phyloP scores from a whole-genome alignment of 1,140 invertebrate genomes.

The Eurosta solidaginis region DNA sequence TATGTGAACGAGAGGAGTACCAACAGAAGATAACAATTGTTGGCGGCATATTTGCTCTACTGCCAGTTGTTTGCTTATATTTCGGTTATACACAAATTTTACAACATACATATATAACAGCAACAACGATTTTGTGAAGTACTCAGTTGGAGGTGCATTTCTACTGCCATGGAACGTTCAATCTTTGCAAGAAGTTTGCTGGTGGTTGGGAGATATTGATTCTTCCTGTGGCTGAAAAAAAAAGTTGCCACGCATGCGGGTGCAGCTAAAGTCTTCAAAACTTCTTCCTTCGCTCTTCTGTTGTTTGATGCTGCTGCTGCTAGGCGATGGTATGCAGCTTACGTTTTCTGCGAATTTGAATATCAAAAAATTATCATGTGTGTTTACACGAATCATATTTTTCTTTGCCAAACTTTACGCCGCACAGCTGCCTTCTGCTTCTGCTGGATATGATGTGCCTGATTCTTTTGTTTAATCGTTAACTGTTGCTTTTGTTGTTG shows the following conservation, averaged over 20 bases:
- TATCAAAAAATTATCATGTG: constrained; percentile 28
- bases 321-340: neutral
- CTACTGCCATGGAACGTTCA: neutral
- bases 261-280: neutral
- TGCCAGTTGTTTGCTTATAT: neutral
- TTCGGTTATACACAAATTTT: neutral
- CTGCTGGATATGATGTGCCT: neutral
- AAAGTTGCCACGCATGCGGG: neutral
- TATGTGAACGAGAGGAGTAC: neutral
- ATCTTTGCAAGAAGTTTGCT: neutral
- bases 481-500: constrained; percentile 8
- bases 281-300: neutral
- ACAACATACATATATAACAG: neutral
- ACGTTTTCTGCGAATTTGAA: constrained; percentile 23
- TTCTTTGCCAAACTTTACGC: neutral
- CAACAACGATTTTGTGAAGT: neutral
- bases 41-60: neutral
- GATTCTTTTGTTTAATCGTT: neutral
- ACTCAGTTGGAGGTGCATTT: neutral
- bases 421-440: neutral
- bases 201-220: neutral
- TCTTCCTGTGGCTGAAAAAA: neutral
- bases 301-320: neutral
- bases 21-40: neutral
- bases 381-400: constrained; percentile 31